Base-by-base conservation (phyloP, 2,797 vertebrate species). In the Bryconaethiops microstoma region DNA sequence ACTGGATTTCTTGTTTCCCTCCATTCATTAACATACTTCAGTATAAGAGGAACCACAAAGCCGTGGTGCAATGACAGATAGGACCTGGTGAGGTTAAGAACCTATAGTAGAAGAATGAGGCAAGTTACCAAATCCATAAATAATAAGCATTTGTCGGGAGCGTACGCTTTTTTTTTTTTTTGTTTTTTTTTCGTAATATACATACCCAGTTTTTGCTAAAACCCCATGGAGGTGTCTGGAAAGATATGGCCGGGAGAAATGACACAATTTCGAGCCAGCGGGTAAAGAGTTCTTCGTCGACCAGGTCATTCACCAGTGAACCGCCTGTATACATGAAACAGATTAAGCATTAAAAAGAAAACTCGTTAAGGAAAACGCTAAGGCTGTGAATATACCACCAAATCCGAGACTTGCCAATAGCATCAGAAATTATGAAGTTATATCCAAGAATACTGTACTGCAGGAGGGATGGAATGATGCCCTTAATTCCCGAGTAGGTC, bases 381-480 rank as follows among this genome's bases (percentile, higher is more conserved):
- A 42, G 6, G 8, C 7, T 7, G 17, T 52, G 50, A 52, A 71
- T 7, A 17, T 29, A 23, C 7, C 3, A 45, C 16, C 65, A 25
- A 52, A 25, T 52, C n/a, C 19, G 5, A 17, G 67, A 59, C 71
- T 57, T 94, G 96, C 96, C 96, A 87, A 96, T 93, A 88, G 93
- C 92, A 83, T 97, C 96, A 1, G 95, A 95, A 93, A 97, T 94
- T 92, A 97, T 94, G 93, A 97, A 96, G 91, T 94, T 96, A 92
- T 96, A 96, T 89, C 96, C 96, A 91, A 96, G 84, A 85, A 96
- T 93, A 89, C 95, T 93, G 89, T 96, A 94, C 90, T 96, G 96
- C 87, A 97, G 91, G 86, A 95, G 88, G 0, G 95, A 95, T 81
- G 96, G 96, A 86, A 97, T 94, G 73, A 97, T 83, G 39, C 95